Evolutionary conservation across 2,113 vertebrate species (phyloP), one percentile per base, ranked within the genome.

Genomic region (Erythrocercus mccallii): DNA sequence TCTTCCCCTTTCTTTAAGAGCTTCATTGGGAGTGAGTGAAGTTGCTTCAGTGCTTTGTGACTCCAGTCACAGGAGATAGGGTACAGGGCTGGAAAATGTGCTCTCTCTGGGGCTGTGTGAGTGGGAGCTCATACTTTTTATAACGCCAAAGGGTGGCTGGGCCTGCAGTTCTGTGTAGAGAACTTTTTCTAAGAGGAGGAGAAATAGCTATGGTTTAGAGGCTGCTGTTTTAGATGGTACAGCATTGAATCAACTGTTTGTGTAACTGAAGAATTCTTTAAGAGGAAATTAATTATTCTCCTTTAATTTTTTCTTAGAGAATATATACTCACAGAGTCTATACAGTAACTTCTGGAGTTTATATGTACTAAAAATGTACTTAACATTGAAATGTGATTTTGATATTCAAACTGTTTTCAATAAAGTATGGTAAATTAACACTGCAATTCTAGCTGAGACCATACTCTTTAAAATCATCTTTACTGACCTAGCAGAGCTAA

Each of bases 41-140:
- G 33, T 50, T 76, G 15, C 40, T 40, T 35, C n/a, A 13, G 15
- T 70, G 64, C 44, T 86, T 71, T 62, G 61, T 90, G 82, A 28
- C 28, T 47, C 2, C 19, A 4, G 13, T n/a, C 30, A 11, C 23
- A 35, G 4, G 18, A 40, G n/a, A 5, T 2, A 12, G 28, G 30
- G 24, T 38, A 11, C 30, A 60, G 79, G 64, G n/a, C 19, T 15
- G 33, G 23, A 53, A 28, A 0, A 0, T 15, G 30, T 61, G 15
- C n/a, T 70, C 4, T 31, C 23, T 23, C 42, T 61, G 53, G 31
- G 19, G 7, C 38, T 8, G 0, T 6, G 6, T 48, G 42, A 31
- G 18, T 22, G 42, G 69, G 33, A 82, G 10, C 21, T 84, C 19
- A 0, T 3, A 2, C 8, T 70, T 14, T 12, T 74, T 5, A 0